phyloP scores from a whole-genome alignment of 2,113 vertebrate genomes.

The Labeo rohita region DNA sequence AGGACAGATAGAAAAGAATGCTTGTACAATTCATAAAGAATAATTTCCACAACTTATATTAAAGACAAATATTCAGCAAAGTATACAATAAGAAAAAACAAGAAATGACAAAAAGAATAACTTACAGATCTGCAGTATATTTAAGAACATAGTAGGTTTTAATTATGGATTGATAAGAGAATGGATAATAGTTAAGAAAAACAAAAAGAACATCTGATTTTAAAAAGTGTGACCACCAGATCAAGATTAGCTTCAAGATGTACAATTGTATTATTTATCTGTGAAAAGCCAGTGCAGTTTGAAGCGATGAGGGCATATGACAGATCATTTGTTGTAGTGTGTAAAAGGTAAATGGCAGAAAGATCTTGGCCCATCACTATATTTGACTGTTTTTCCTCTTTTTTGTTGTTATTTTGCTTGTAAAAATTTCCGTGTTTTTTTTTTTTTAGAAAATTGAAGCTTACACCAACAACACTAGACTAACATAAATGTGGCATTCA shows the following conservation, averaged over 20 bases:
- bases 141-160: neutral
- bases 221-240: conserved; percentile 21
- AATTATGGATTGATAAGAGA: neutral
- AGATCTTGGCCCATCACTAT: neutral
- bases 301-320: neutral
- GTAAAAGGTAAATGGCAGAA: conserved; percentile 1
- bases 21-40: neutral
- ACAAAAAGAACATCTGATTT: neutral
- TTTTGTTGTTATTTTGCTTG: neutral
- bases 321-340: neutral
- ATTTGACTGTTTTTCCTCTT: neutral
- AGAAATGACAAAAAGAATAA: neutral
- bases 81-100: neutral
- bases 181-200: neutral
- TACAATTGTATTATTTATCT: neutral
- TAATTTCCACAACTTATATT: neutral
- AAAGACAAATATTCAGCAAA: neutral
- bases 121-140: neutral
- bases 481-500: neutral
- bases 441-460: neutral
- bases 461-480: neutral
- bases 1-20: neutral
- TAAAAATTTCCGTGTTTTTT: neutral
- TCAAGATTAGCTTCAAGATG: neutral
- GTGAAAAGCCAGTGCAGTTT: neutral